Base-by-base conservation (phyloP, 2,888 invertebrate genomes). In the Podotricha telesiphe region DNA sequence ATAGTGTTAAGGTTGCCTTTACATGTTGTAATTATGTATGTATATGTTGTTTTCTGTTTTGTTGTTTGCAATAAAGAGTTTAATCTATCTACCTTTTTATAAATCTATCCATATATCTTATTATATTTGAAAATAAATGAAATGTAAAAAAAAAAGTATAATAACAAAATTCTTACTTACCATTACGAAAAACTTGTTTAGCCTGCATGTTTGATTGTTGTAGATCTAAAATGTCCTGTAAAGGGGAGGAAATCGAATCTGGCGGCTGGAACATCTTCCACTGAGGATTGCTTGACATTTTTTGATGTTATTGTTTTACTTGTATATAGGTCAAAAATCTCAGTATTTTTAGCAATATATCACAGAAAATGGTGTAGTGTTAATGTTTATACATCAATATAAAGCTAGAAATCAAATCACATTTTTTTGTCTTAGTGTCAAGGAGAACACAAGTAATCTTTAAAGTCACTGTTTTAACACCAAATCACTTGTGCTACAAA, bases 191-290 rank as follows among this genome's bases (percentile, higher is more conserved):
- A 76, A 86, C 86, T 77, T 88, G 86, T 85, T 93, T 93, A 75
- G 88, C 79, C 80, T 93, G 93, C 89, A 90, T 90, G 75, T 86
- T 88, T 76, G 94, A 87, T 82, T 94, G 94, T 85, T 95, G 95
- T 93, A 96, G 94, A 84, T 96, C 95, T 93, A 97, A 95, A 90
- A 95, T 96, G 87, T 97, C 96, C 87, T 96, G 95, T 93, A 96
- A 95, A 86, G 96, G 95, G 90, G 97, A 96, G 87, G 96, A 95
- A 93, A 95, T 95, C 94, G 96, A 95, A 94, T 95, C 95, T 94
- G 96, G 96, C 96, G 97, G 96, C 95, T 97, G 97, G 96, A 97
- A 96, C 93, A 95, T 95, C 94, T 96, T 96, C 96, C 96, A 96
- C 96, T 96, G 96, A 96, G 96, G 95, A 96, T 96, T 96, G 93